Evolutionary conservation across 2,797 vertebrate genomes (phyloP).

Genomic region (Aulostomus chinensis): DNA sequence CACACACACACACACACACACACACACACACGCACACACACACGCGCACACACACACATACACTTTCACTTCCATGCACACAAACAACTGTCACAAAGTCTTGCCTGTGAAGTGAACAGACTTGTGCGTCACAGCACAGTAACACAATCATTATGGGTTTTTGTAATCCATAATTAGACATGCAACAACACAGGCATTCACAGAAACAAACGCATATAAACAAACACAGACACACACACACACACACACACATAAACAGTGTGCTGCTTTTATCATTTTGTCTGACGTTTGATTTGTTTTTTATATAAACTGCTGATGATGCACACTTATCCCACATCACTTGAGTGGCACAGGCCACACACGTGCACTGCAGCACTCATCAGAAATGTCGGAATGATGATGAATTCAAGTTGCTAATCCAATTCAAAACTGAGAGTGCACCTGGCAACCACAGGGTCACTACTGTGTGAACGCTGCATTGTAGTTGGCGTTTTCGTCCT

Average conservation of each 20-base stretch:
- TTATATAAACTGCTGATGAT: conserved; percentile 45
- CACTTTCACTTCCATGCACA: no score
- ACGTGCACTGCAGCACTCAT: conserved; percentile 56
- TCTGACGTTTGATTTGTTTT: conserved; percentile 39
- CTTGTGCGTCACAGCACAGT: conserved; percentile 56
- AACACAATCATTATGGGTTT: conserved; percentile 70
- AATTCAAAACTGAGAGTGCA: conserved; percentile 1
- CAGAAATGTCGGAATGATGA: conserved; percentile 31
- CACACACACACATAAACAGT: conserved; percentile 19
- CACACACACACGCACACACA: conserved; percentile 16
- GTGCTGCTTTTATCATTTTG: conserved; percentile 37
- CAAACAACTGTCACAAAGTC: conserved; percentile 35
- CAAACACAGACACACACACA: conserved; percentile 24
- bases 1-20: conserved; percentile 2
- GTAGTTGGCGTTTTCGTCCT: no score
- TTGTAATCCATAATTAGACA: conserved; percentile 70
- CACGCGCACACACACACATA: no score
- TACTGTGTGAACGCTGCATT: conserved; percentile 10
- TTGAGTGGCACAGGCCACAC: conserved; percentile 45
- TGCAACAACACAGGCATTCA: conserved; percentile 40
- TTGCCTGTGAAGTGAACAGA: conserved; percentile 47
- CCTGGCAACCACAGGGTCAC: conserved; percentile 47
- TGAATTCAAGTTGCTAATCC: conserved; percentile 6
- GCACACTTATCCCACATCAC: conserved; percentile 43
- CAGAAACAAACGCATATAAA: conserved; percentile 36